Base-by-base conservation (phyloP, 2,888 invertebrate species). In the Limnephilus lunatus region DNA sequence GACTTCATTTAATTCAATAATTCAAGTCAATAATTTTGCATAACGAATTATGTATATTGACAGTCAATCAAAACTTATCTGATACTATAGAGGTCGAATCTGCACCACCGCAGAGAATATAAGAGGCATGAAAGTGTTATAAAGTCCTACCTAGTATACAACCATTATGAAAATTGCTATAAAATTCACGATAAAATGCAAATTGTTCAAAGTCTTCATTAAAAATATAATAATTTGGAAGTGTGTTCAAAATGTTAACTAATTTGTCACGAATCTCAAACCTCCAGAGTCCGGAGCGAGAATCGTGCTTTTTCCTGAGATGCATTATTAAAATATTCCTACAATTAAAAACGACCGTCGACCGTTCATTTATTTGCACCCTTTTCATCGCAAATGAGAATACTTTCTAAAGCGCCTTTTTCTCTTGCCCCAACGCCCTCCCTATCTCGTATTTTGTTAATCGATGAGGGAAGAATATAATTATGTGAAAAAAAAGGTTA, bases 261-360 rank as follows among this genome's bases (percentile, higher is more conserved):
- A 92, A 92, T 92, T 87, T 87, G 90, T 92, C 92, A 92, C 92
- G 92, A 90, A 81, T 48, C 68, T 32, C 80, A 81, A 68, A 81
- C 91, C 87, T 85, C 81, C 86, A 31, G 35, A 39, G 32, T 90
- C 90, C 35, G 19, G 83, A 88, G 83, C 44, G 83, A 53, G 89
- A 87, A 81, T 82, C 93, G 93, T 93, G 93, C 91, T 90, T 53
- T 93, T 93, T 90, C 85, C 86, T 90, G 88, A 92, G 92, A 93
- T 88, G 90, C 92, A 90, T 92, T 93, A 93, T 93, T 93, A 93
- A 93, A 93, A 93, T 92, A 89, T 93, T 92, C 91, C 91, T 85
- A 91, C 92, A 92, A 92, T 92, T 92, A 93, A 93, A 93, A 92
- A 91, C 89, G 93, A 92, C 92, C 93, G 93, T 32, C 91, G 90